phyloP scores from a whole-genome alignment of 2,888 invertebrate species.

The Tachina grossa region DNA sequence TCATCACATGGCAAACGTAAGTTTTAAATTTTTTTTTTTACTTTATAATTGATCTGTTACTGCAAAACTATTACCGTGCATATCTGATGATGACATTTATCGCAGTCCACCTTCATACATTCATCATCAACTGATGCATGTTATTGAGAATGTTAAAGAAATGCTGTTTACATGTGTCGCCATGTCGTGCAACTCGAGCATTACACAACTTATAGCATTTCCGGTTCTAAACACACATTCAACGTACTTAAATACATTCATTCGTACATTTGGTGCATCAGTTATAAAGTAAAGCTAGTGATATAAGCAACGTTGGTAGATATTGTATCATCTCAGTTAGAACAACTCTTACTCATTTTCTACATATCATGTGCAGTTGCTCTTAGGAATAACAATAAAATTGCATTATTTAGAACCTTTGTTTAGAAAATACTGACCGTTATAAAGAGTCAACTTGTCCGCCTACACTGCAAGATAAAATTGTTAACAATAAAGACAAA shows the following conservation, averaged over 20 bases:
- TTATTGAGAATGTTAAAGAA: slow-evolving; percentile 38
- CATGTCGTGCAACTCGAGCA: slow-evolving; percentile 52
- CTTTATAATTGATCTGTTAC: slow-evolving; percentile 71
- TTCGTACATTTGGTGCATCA: slow-evolving; percentile 22
- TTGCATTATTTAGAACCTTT: slow-evolving; percentile 7
- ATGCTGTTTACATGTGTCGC: slow-evolving; percentile 62
- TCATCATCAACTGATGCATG: slow-evolving; percentile 54
- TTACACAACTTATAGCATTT: slow-evolving; percentile 71
- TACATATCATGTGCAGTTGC: slow-evolving; percentile 36
- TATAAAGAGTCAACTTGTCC: slow-evolving; percentile 2
- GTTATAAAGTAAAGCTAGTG: slow-evolving; percentile 11
- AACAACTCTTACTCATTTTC: slow-evolving; percentile 21
- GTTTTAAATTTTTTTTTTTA: slow-evolving; percentile 44
- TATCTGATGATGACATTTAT: slow-evolving; percentile 64
- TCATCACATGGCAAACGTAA: slow-evolving; percentile 34
- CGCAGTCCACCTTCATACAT: slow-evolving; percentile 46
- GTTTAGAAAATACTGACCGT: slow-evolving; percentile 24
- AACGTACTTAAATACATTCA: slow-evolving; percentile 8
- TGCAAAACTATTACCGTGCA: slow-evolving; percentile 71
- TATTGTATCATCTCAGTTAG: not conserved
- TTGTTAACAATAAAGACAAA: too few species aligned
- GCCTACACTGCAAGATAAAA: slow-evolving; percentile 44
- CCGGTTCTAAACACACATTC: slow-evolving; percentile 56
- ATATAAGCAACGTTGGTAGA: slow-evolving; percentile 1
- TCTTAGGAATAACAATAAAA: slow-evolving; percentile 24